These are phyloP conservation scores for Drosophila equinoxialis DNA, from an alignment of 1,140 invertebrate genomes.

Conservation along the genomic window DNA sequence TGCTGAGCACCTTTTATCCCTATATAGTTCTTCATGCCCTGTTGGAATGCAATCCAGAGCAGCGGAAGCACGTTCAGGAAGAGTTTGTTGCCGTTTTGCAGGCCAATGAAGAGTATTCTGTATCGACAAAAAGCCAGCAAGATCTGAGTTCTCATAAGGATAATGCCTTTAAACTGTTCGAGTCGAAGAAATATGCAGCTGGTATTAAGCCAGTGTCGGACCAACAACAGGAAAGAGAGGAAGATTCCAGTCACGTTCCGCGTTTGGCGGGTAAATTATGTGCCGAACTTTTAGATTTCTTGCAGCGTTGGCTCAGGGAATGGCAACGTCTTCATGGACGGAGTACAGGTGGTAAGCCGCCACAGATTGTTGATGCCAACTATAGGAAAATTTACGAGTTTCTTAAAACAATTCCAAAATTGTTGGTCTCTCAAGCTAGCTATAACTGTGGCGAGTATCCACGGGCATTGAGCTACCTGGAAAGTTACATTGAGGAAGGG, in stretches of 20 bases:
- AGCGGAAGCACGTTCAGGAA: slow-evolving; percentile 82
- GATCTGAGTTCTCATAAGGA: slow-evolving; percentile 26
- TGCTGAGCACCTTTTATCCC: slow-evolving; percentile 88
- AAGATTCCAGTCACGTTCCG: slow-evolving; percentile 45
- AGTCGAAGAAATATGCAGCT: slow-evolving; percentile 57
- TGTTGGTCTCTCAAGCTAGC: slow-evolving; percentile 88
- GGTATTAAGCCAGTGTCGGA: slow-evolving; percentile 1
- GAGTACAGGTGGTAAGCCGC: slow-evolving; percentile 51
- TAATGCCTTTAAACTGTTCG: slow-evolving; percentile 51
- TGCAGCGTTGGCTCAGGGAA: slow-evolving; percentile 89
- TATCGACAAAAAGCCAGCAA: slow-evolving; percentile 4
- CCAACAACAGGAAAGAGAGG: slow-evolving; percentile 19
- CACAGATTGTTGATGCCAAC: slow-evolving; percentile 64
- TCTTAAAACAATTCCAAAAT: slow-evolving; percentile 86
- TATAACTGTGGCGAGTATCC: slow-evolving; percentile 89
- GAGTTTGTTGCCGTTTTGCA: slow-evolving; percentile 83
- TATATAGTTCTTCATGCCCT: slow-evolving; percentile 87
- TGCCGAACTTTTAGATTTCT: slow-evolving; percentile 88
- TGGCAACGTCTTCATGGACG: slow-evolving; percentile 83
- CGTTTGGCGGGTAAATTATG: slow-evolving; percentile 86
- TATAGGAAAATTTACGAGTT: slow-evolving; percentile 84
- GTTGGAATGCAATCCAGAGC: slow-evolving; percentile 83
- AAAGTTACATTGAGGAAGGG: slow-evolving; percentile 86
- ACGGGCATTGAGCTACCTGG: slow-evolving; percentile 89
- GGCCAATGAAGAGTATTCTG: slow-evolving; percentile 46